Evolutionary conservation across 2,888 invertebrate species (phyloP).

Genomic region (Odontomyia ornata): DNA sequence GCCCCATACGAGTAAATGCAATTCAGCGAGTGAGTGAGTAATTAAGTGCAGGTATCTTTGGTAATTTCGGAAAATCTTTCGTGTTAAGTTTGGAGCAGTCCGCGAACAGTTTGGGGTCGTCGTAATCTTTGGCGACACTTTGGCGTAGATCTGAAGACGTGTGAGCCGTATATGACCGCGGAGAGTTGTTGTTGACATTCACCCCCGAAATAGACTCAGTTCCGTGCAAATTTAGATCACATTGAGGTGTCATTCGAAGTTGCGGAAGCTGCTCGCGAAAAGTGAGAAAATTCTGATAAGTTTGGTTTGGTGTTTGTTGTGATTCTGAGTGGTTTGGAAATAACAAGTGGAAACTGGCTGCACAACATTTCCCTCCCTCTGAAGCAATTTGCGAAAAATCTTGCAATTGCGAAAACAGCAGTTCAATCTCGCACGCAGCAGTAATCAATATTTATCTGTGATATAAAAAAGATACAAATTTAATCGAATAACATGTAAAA

Average conservation of each 20-base stretch:
- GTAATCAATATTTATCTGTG: too few relatives aligned
- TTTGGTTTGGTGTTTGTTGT: constrained; percentile 24
- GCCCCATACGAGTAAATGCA: background rate
- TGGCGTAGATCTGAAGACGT: background rate
- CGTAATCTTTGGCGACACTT: background rate
- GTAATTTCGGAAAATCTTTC: background rate
- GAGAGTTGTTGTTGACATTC: constrained; percentile 30
- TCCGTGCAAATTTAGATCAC: constrained; percentile 46
- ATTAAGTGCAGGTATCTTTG: constrained; percentile 13
- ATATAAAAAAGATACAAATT: too few relatives aligned
- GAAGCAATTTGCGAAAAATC: too few relatives aligned
- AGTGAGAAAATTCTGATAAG: background rate
- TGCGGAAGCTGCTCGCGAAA: constrained; percentile 6
- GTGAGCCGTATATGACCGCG: background rate
- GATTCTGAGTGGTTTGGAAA: background rate
- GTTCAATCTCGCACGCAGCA: too few relatives aligned
- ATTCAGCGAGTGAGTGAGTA: too few relatives aligned
- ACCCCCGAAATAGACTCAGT: constrained; percentile 23
- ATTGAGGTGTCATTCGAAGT: constrained; percentile 47
- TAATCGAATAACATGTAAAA: too few relatives aligned
- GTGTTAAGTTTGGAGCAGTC: background rate
- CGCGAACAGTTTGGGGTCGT: background rate
- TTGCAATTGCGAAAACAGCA: too few relatives aligned
- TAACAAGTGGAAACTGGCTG: constrained; percentile 10
- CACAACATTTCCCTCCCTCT: too few relatives aligned